Base-by-base conservation (phyloP, 1,140 invertebrate genomes). In the Neelides sp. region DNA sequence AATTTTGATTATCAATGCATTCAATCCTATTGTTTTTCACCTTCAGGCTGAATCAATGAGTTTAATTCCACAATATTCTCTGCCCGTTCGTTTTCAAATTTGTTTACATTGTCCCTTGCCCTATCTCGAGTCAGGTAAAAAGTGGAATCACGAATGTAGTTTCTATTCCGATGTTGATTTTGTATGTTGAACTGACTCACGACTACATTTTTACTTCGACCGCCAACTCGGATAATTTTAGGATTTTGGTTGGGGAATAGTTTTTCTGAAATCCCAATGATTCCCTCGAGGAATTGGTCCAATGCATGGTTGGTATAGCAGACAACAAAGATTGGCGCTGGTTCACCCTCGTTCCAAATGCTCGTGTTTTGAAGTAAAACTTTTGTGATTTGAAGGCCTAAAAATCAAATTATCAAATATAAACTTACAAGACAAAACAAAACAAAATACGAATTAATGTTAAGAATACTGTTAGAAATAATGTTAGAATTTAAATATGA, bases 301-400 rank as follows among this genome's bases (percentile, higher is more conserved):
- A 92, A 64, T 1, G 87, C 86, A 66, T 90, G 85, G 64, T 91
- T 92, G 0, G 85, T 90, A 57, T 80, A 87, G 62, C 84, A 85
- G 22, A 91, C 76, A 10, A 92, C 71, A 1, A 91, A 65, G 49
- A 91, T 79, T 4, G 82, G 79, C 30, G 36, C 28, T 5, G 28
- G 20, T 7, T 46, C 22, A 27, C 15, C 28, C 36, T 49, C 30
- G 4, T 52, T 48, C 62, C 61, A 62, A 19, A 50, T 2, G 4
- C 39, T n/a, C 27, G 19, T 12, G 35, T 57, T 61, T 17, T 30
- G 35, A 23, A 64, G 43, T 4, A 63, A 34, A n/a, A 55, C 34
- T 42, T 62, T 36, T 1, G 55, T 43, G 15, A 63, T 50, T 42
- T 62, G 36, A 17, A 61, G 27, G 8, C 51, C 55, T 49, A 52